A percentile compares a stretch with the other conserved stretches of the same genome.
Evolutionary conservation across 2,888 invertebrate species (phyloP).

Genomic region (Dasysyrphus albostriatus): DNA sequence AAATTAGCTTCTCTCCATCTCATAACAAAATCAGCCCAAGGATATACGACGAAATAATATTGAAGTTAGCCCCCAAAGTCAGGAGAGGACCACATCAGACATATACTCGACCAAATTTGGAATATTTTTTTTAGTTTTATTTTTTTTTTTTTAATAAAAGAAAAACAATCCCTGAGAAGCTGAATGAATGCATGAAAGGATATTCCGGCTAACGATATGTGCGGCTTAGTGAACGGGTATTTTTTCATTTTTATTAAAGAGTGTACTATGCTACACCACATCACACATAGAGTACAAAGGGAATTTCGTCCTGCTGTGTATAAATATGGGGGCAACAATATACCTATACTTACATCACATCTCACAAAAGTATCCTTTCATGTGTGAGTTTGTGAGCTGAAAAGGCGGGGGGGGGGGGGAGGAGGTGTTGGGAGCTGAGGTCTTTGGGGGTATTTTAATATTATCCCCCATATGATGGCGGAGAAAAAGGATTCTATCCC

Average conservation of each 20-base stretch:
- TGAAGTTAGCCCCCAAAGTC: slow-evolving; percentile 59
- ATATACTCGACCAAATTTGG: slow-evolving; percentile 58
- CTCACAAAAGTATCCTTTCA: slow-evolving; percentile 69
- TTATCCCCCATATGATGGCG: slow-evolving; percentile 60
- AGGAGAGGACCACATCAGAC: slow-evolving; percentile 49
- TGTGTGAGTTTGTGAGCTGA: slow-evolving; percentile 46
- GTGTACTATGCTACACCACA: slow-evolving; percentile 3
- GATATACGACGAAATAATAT: slow-evolving; percentile 54
- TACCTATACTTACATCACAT: neutral
- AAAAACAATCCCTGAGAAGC: slow-evolving; percentile 16
- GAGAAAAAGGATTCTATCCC: slow-evolving; percentile 67
- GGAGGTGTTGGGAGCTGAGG: too few relatives aligned
- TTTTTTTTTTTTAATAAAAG: neutral
- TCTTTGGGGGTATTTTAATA: slow-evolving; percentile 61
- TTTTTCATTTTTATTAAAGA: slow-evolving; percentile 75
- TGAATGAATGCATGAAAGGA: slow-evolving; percentile 37
- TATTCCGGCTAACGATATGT: slow-evolving; percentile 49
- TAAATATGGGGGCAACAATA: slow-evolving; percentile 36
- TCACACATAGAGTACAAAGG: slow-evolving; percentile 46
- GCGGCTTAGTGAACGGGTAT: slow-evolving; percentile 51
- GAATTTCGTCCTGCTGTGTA: slow-evolving; percentile 40
- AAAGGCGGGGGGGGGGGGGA: neutral
- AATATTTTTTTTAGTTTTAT: slow-evolving; percentile 2
- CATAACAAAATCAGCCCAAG: slow-evolving; percentile 22
- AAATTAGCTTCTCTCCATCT: slow-evolving; percentile 56